A percentile compares a stretch with the other conserved stretches of the same genome.
Conservation (phyloP, 1,140 invertebrate genomes). For the Oncopodura yosiiana region DNA sequence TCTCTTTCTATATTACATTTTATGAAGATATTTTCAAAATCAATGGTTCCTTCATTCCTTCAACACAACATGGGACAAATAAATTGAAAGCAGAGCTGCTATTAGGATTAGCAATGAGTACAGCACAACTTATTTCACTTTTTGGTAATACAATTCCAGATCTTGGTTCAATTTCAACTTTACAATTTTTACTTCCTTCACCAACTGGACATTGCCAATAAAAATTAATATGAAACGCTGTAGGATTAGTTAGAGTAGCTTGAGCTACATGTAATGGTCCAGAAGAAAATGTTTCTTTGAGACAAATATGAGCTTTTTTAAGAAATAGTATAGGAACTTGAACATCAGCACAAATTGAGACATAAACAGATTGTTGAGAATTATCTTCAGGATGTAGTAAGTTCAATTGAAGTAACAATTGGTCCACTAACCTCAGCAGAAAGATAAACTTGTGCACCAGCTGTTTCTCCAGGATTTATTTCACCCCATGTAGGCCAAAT, state of each 20-base stretch:
- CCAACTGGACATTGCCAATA: conserved; percentile 14
- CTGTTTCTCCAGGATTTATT: conserved; percentile 2
- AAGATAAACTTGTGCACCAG: conserved; percentile 17
- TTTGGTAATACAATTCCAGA: conserved; percentile 9
- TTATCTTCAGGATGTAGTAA: conserved; percentile 11
- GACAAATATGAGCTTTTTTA: background rate
- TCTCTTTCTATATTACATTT: background rate
- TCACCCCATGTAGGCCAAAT: conserved; percentile 20
- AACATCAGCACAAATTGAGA: conserved; percentile 16
- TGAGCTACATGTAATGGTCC: background rate
- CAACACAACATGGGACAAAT: conserved; percentile 21
- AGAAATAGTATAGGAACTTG: conserved; percentile 12
- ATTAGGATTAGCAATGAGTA: background rate
- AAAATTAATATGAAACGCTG: conserved; percentile 8
- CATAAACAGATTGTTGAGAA: background rate
- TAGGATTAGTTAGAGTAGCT: conserved; percentile 7
- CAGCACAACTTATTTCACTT: background rate
- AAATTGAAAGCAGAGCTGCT: background rate
- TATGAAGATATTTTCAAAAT: conserved; percentile 10
- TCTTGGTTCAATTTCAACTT: conserved; percentile 2
- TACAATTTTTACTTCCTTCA: background rate
- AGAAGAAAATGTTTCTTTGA: background rate
- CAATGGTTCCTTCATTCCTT: conserved; percentile 25
- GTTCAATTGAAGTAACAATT: background rate
- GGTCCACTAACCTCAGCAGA: background rate